These are phyloP conservation scores for Tribolium madens DNA, from an alignment of 1,140 invertebrate species.

Conservation along the genomic window DNA sequence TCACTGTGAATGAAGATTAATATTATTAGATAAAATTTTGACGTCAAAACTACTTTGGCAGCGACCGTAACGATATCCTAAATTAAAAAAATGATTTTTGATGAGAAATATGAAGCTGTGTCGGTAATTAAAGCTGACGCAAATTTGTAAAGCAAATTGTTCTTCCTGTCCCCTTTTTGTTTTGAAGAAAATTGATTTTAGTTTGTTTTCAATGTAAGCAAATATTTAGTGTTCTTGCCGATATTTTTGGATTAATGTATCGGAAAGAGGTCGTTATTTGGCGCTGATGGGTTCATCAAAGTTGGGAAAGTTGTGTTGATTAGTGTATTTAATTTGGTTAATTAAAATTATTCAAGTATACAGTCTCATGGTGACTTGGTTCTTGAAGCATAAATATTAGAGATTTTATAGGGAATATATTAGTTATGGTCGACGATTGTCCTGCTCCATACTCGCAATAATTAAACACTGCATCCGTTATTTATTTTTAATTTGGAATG, in stretches of 20 bases:
- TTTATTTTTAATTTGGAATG: slow-evolving; percentile 59
- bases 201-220: not conserved
- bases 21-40: too few species aligned
- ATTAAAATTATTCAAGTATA: slow-evolving; percentile 54
- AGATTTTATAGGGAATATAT: slow-evolving; percentile 62
- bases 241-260: not conserved
- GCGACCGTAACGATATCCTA: too few species aligned
- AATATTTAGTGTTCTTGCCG: not conserved
- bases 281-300: not conserved
- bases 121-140: too few species aligned
- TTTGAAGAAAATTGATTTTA: not conserved
- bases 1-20: too few species aligned
- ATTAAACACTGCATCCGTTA: slow-evolving; percentile 61
- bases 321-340: slow-evolving; percentile 54
- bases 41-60: too few species aligned
- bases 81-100: too few species aligned
- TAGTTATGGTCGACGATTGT: slow-evolving; percentile 61
- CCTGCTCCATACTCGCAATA: slow-evolving; percentile 57
- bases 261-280: not conserved
- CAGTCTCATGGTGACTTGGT: slow-evolving; percentile 58
- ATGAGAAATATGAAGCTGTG: too few species aligned
- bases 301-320: slow-evolving; percentile 34
- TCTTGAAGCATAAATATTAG: slow-evolving; percentile 58
- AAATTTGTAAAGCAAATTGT: not conserved
- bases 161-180: not conserved